Evolutionary conservation across 2,888 invertebrate species (phyloP).

Genomic region (Mythimna vitellina): DNA sequence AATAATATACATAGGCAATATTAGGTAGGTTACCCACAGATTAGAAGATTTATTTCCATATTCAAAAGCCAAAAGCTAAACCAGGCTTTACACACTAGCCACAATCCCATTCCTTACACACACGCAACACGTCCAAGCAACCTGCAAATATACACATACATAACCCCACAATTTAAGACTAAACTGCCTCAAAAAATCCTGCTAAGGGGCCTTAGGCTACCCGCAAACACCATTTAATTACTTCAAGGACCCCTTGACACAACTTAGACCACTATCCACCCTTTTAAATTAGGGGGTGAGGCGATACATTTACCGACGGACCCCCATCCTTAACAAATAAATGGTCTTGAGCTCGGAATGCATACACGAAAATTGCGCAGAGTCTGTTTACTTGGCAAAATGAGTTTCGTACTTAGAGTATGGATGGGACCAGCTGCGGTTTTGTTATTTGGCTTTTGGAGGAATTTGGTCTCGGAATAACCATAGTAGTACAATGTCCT

Average conservation of each 20-base stretch:
- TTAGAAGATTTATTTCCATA: too few species aligned
- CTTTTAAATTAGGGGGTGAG: slow-evolving; percentile 53
- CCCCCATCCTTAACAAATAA: slow-evolving; percentile 62
- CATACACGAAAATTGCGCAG: slow-evolving; percentile 59
- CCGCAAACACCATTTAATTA: slow-evolving; percentile 53
- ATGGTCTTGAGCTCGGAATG: slow-evolving; percentile 51
- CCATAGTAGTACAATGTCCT: too few species aligned
- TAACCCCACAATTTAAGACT: not conserved
- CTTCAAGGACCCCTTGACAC: slow-evolving; percentile 46
- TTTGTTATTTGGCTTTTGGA: slow-evolving; percentile 4
- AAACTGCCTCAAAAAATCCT: not conserved
- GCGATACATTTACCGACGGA: slow-evolving; percentile 56
- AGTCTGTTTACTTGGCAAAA: slow-evolving; percentile 61
- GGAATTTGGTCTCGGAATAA: too few species aligned
- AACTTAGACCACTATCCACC: slow-evolving; percentile 46
- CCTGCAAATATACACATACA: slow-evolving; percentile 13
- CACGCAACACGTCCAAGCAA: not conserved
- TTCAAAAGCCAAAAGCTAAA: too few species aligned
- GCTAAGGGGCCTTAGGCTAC: slow-evolving; percentile 16
- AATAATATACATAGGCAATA: too few species aligned
- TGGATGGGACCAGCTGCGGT: slow-evolving; percentile 7
- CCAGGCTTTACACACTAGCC: not conserved
- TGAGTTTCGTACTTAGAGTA: slow-evolving; percentile 46
- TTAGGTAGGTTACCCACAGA: too few species aligned
- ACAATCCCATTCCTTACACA: not conserved